phyloP scores from a whole-genome alignment of 2,888 invertebrate genomes.

The Azorinus chamasolen region DNA sequence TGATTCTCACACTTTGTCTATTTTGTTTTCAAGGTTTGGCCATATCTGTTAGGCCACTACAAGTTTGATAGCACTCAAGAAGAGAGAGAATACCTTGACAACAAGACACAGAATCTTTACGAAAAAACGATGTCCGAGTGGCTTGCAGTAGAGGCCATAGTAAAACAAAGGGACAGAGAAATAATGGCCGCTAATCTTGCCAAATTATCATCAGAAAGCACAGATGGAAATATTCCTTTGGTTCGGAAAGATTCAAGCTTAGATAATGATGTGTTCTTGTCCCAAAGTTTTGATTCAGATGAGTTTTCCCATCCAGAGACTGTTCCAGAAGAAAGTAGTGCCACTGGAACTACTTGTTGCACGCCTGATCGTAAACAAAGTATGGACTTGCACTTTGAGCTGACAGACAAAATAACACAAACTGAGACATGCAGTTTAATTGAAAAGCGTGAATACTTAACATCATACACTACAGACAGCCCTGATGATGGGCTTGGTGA shows the following conservation, averaged over 20 bases:
- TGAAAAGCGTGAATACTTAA: conserved; percentile 66
- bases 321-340: conserved; percentile 81
- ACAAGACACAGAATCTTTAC: conserved; percentile 90
- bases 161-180: conserved; percentile 87
- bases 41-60: conserved; percentile 95
- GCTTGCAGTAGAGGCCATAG: conserved; percentile 97
- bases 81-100: conserved; percentile 80
- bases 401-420: conserved; percentile 71
- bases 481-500: conserved; percentile 85
- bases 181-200: conserved; percentile 94
- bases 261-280: conserved; percentile 87
- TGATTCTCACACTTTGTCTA: no score
- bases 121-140: conserved; percentile 98
- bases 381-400: conserved; percentile 75
- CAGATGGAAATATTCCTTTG: conserved; percentile 83
- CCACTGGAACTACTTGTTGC: conserved; percentile 78
- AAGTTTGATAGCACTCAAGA: conserved; percentile 89
- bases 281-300: conserved; percentile 85
- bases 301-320: conserved; percentile 81
- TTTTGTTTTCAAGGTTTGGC: conserved; percentile 90
- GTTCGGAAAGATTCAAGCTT: conserved; percentile 86
- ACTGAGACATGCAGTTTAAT: conserved; percentile 62
- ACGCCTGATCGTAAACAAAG: conserved; percentile 80
- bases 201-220: conserved; percentile 91
- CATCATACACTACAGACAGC: conserved; percentile 77